Percentiles rank a stretch among this genome's conserved stretches.
These are phyloP conservation scores for Aculops lycopersici DNA, from an alignment of 1,140 invertebrate genomes.

Conservation along the genomic window DNA sequence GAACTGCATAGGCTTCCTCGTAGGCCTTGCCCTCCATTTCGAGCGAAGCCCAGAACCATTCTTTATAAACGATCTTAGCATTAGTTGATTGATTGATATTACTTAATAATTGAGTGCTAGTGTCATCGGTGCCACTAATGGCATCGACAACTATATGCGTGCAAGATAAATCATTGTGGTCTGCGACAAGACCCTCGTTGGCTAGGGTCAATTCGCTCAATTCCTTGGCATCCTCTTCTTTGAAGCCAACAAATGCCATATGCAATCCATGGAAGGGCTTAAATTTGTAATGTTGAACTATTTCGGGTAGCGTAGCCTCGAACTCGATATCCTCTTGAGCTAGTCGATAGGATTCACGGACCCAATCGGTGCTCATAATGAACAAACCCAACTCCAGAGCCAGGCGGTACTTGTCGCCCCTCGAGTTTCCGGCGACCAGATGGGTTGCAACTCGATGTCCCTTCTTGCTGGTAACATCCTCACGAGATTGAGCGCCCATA, in stretches of 20 bases:
- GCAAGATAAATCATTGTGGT: slow-evolving; percentile 38
- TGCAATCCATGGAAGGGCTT: slow-evolving; percentile 55
- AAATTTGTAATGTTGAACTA: slow-evolving; percentile 36
- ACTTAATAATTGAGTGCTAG: neutral
- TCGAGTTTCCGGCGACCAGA: slow-evolving; percentile 49
- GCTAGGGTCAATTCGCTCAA: slow-evolving; percentile 31
- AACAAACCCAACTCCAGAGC: slow-evolving; percentile 57
- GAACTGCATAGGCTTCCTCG: slow-evolving; percentile 22
- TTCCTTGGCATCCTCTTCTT: slow-evolving; percentile 48
- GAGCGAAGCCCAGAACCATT: slow-evolving; percentile 83
- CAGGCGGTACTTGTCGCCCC: slow-evolving; percentile 51
- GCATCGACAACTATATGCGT: slow-evolving; percentile 47
- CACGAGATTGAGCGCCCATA: slow-evolving; percentile 7
- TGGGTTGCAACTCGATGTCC: no score
- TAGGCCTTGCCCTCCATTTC: slow-evolving; percentile 70
- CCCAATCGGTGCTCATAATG: slow-evolving; percentile 55
- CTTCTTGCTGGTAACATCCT: slow-evolving; percentile 18
- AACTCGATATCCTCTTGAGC: slow-evolving; percentile 26
- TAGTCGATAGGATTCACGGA: slow-evolving; percentile 43
- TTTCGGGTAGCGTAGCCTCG: slow-evolving; percentile 27
- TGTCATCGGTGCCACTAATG: neutral
- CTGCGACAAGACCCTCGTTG: slow-evolving; percentile 29
- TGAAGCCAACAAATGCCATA: slow-evolving; percentile 59
- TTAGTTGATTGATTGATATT: neutral
- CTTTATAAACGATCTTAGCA: neutral